A percentile compares a stretch with the other conserved stretches of the same genome.
Evolutionary conservation across 2,113 vertebrate genomes (phyloP).

Genomic region (Gasterosteus nipponicus): DNA sequence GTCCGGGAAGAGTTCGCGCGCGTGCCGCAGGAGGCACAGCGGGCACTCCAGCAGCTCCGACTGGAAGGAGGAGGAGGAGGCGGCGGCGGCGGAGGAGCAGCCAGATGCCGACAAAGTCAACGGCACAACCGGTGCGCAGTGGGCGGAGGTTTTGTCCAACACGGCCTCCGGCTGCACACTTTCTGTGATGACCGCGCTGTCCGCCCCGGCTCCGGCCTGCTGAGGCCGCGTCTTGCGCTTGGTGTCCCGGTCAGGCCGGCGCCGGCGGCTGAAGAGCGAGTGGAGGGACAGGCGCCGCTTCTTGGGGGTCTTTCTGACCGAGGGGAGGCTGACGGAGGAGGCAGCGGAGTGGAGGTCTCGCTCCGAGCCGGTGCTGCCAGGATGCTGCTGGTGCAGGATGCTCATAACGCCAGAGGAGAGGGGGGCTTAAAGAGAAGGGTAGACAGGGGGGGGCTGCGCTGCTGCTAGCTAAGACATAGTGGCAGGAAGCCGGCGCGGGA

Average conservation of each 20-base stretch:
- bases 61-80: neutral
- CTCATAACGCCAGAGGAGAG: conserved; percentile 80
- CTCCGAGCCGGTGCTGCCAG: conserved; percentile 89
- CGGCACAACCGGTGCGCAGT: conserved; percentile 77
- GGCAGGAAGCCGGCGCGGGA: neutral
- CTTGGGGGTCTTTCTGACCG: conserved; percentile 94
- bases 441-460: conserved; percentile 8
- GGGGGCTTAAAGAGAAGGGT: conserved; percentile 46
- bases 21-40: conserved; percentile 92
- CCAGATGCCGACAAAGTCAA: conserved; percentile 50
- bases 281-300: conserved; percentile 93
- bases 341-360: conserved; percentile 93
- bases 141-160: conserved; percentile 57
- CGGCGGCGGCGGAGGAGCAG: neutral
- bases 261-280: conserved; percentile 88
- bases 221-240: conserved; percentile 88
- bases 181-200: conserved; percentile 88
- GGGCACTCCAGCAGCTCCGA: conserved; percentile 95
- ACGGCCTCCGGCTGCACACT: conserved; percentile 89
- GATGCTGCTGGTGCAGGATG: conserved; percentile 87
- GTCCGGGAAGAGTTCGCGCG: conserved; percentile 94
- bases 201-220: conserved; percentile 77
- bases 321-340: conserved; percentile 93
- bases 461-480: conserved; percentile 72
- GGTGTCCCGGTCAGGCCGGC: conserved; percentile 81